Conservation (phyloP, 30 jellyfish, hydroid and myxozoan genomes). For the Cassiopea andromeda region DNA sequence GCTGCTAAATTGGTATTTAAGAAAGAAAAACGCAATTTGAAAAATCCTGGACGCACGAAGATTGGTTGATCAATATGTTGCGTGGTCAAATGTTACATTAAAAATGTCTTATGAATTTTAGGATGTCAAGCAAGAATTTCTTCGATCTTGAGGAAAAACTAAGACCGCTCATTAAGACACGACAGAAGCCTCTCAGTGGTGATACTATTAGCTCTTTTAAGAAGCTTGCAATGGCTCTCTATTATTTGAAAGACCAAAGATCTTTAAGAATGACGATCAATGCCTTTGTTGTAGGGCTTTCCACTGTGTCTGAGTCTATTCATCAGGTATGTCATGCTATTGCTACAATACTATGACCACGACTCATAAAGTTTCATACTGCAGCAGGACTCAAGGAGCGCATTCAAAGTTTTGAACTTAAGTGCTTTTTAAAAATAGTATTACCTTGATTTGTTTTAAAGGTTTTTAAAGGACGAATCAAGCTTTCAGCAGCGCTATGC, state of each 20-base stretch:
- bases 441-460: too few relatives aligned
- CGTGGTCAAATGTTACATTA: conserved; percentile 21
- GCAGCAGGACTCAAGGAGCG: conserved; percentile 30
- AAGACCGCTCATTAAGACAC: conserved; percentile 12
- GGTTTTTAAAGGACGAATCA: too few relatives aligned
- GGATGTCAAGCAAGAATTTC: conserved; percentile 28
- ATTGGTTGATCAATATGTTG: conserved; percentile 26
- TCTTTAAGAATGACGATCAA: conserved; percentile 17
- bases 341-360: conserved; percentile 8
- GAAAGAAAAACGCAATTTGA: conserved; percentile 28
- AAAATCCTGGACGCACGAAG: conserved; percentile 43
- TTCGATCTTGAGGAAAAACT: too few relatives aligned
- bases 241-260: conserved; percentile 1
- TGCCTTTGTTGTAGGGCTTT: conserved; percentile 15
- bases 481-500: too few relatives aligned
- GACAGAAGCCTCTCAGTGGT: conserved; percentile 3
- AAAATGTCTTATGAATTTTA: conserved; percentile 21
- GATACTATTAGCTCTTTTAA: too few relatives aligned
- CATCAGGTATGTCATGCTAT: conserved; percentile 36
- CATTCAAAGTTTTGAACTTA: conserved; percentile 28
- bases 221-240: too few relatives aligned
- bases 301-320: conserved; percentile 26
- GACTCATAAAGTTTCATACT: conserved; percentile 8
- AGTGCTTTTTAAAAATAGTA: too few relatives aligned
- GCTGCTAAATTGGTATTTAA: conserved; percentile 14